phyloP scores from a whole-genome alignment of 2,113 vertebrate genomes.

The Oncorhynchus kisutch region DNA sequence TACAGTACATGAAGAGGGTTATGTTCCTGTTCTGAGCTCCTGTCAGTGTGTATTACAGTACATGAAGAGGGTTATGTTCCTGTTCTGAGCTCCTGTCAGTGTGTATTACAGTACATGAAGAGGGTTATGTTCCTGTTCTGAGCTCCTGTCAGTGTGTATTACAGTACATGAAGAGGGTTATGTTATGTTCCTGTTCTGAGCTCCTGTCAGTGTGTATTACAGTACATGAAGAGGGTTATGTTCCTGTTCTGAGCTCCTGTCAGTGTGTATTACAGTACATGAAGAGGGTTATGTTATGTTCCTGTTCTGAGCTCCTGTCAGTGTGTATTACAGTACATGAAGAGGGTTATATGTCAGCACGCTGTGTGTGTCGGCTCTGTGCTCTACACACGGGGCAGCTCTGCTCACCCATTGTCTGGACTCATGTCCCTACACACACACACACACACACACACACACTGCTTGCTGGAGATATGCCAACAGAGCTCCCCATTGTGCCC shows the following conservation, averaged over 20 bases:
- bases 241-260: slow-evolving; percentile 22
- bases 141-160: no score
- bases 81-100: no score
- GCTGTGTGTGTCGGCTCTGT: slow-evolving; percentile 30
- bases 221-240: slow-evolving; percentile 21
- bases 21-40: no score
- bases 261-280: slow-evolving; percentile 6
- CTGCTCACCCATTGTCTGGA: slow-evolving; percentile 56
- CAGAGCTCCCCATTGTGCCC: slow-evolving; percentile 60
- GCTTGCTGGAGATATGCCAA: slow-evolving; percentile 63
- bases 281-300: neutral
- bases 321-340: no score
- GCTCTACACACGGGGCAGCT: slow-evolving; percentile 26
- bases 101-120: no score
- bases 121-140: no score
- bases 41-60: neutral
- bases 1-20: neutral
- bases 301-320: no score
- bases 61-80: no score
- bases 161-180: slow-evolving; percentile 4
- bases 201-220: slow-evolving; percentile 6
- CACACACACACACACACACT: slow-evolving; percentile 2
- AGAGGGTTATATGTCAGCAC: neutral
- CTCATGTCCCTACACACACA: slow-evolving; percentile 4
- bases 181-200: slow-evolving; percentile 44